These are phyloP conservation scores for Equus przewalskii DNA, from an alignment of 2,113 vertebrate species.

Conservation along the genomic window DNA sequence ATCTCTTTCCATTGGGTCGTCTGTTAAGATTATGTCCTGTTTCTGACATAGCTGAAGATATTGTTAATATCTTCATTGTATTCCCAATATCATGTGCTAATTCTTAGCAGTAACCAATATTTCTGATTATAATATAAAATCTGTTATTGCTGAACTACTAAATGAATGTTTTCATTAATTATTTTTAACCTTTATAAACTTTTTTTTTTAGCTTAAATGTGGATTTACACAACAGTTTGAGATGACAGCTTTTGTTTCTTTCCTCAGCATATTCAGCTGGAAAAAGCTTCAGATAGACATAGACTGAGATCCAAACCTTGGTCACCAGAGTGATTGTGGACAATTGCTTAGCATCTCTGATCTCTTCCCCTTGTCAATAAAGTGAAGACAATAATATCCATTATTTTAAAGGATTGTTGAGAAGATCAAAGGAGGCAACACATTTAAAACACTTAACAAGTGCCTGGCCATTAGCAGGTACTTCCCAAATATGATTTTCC, in stretches of 20 bases:
- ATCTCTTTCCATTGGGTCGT: neutral
- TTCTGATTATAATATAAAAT: neutral
- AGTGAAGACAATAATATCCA: neutral
- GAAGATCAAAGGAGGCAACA: neutral
- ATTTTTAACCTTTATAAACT: neutral
- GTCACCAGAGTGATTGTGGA: neutral
- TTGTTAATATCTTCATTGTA: neutral
- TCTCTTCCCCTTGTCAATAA: neutral
- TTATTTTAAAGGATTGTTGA: neutral
- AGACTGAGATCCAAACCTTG: neutral
- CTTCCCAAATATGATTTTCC: neutral
- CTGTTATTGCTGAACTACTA: neutral
- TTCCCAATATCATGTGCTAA: neutral
- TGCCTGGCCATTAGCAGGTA: neutral
- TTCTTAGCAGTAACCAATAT: conserved; percentile 31
- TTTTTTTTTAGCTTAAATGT: neutral
- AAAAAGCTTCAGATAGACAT: neutral
- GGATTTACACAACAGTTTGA: neutral
- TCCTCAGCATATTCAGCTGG: neutral
- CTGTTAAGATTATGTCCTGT: neutral
- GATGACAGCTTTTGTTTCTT: neutral
- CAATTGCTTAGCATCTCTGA: neutral
- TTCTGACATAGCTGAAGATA: neutral
- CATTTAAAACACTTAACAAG: neutral
- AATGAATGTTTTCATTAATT: conserved; percentile 22